Evolutionary conservation across 2,888 invertebrate genomes (phyloP).

Genomic region (Tipula vernalis): DNA sequence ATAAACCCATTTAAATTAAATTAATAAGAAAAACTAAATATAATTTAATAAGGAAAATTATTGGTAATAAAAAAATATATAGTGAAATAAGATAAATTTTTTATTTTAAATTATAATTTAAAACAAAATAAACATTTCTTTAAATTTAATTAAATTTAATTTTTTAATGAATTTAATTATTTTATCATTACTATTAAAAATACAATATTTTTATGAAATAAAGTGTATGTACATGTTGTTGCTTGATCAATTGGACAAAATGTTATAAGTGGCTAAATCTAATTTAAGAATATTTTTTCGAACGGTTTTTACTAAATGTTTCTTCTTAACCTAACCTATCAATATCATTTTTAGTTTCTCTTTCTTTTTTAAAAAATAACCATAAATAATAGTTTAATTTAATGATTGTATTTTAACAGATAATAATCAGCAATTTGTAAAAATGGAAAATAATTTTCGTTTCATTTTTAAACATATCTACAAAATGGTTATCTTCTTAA

Average conservation of each 20-base stretch:
- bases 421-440: background rate
- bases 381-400: background rate
- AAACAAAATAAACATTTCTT: background rate
- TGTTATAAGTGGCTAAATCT: background rate
- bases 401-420: too few species aligned
- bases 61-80: slow-evolving; percentile 4
- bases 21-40: slow-evolving; percentile 4
- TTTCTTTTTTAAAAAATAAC: background rate
- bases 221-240: background rate
- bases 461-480: background rate
- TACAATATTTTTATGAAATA: background rate
- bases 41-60: slow-evolving; percentile 4
- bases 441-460: background rate
- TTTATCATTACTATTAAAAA: background rate
- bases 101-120: background rate
- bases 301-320: background rate
- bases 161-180: background rate
- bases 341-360: background rate
- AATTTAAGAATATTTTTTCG: background rate
- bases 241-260: background rate
- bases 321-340: background rate
- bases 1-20: slow-evolving; percentile 4
- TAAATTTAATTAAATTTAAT: background rate
- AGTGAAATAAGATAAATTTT: background rate
- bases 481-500: background rate